Percentiles rank a stretch among this genome's conserved stretches.
Conservation (phyloP, 1,140 invertebrate genomes). For the Bombus impatiens region DNA sequence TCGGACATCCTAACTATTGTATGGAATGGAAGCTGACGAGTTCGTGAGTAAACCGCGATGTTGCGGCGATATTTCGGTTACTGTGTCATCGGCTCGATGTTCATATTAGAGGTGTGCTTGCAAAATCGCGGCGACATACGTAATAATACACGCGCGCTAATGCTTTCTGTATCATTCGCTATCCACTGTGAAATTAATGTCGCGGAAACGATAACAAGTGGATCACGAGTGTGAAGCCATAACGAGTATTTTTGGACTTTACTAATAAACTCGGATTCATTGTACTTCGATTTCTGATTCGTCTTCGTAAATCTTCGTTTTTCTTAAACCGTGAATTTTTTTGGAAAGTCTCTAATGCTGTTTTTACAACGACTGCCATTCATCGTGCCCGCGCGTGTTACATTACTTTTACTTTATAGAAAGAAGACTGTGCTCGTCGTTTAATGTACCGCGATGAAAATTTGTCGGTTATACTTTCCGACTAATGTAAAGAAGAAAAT, state of each 20-base stretch:
- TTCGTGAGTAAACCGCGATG: slow-evolving; percentile 43
- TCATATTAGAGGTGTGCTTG: slow-evolving; percentile 37
- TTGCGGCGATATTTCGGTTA: slow-evolving; percentile 50
- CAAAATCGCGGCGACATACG: slow-evolving; percentile 5
- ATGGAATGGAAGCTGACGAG: slow-evolving; percentile 5
- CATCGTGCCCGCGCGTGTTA: no score
- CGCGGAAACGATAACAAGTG: neutral
- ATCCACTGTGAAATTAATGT: neutral
- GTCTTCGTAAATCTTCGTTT: neutral
- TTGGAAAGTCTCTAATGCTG: neutral
- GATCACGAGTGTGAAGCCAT: neutral
- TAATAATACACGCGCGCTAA: slow-evolving; percentile 29
- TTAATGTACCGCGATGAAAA: no score
- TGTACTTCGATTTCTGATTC: neutral
- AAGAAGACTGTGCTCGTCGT: no score
- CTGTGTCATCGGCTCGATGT: slow-evolving; percentile 32
- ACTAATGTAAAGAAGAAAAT: no score
- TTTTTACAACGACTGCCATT: no score
- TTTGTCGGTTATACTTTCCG: no score
- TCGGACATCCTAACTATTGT: slow-evolving; percentile 25
- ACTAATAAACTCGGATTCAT: neutral
- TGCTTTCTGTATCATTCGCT: slow-evolving; percentile 1
- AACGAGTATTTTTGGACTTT: neutral
- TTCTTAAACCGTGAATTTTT: neutral
- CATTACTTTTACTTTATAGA: no score